phyloP scores from a whole-genome alignment of 1,140 invertebrate genomes.

The Hyphantria cunea region DNA sequence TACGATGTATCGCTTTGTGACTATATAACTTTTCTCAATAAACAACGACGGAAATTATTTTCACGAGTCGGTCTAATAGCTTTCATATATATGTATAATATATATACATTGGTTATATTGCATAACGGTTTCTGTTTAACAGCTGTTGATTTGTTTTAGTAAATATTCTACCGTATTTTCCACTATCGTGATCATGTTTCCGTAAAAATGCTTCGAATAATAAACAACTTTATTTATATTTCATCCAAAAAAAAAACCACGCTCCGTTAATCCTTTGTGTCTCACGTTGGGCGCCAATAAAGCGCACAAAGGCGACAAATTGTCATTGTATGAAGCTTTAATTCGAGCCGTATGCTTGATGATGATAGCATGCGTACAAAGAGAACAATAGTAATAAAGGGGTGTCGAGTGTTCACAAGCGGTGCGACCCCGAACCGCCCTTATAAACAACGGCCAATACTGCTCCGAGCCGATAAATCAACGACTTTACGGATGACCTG shows the following conservation, averaged over 20 bases:
- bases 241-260: not conserved
- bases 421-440: conserved; percentile 36
- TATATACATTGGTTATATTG: too few species aligned
- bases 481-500: conserved; percentile 26
- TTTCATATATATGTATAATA: too few species aligned
- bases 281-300: conserved; percentile 56
- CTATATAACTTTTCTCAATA: too few species aligned
- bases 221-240: conserved; percentile 13
- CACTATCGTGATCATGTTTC: too few species aligned
- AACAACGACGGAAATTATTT: too few species aligned
- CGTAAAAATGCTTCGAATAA: too few species aligned
- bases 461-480: conserved; percentile 34
- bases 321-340: conserved; percentile 68
- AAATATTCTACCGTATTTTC: too few species aligned
- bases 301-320: conserved; percentile 58
- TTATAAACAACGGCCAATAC: conserved; percentile 26
- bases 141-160: too few species aligned
- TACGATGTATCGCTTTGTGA: too few species aligned
- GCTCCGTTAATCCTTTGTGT: conserved; percentile 14
- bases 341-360: conserved; percentile 68
- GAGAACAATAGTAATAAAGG: conserved; percentile 75
- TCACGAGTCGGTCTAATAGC: too few species aligned
- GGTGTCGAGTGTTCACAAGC: conserved; percentile 67
- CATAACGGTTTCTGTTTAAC: too few species aligned
- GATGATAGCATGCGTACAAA: conserved; percentile 66